Evolutionary conservation across 2,888 invertebrate genomes (phyloP), one percentile per base, ranked within the genome.

Genomic region (Cynaeus angustus): DNA sequence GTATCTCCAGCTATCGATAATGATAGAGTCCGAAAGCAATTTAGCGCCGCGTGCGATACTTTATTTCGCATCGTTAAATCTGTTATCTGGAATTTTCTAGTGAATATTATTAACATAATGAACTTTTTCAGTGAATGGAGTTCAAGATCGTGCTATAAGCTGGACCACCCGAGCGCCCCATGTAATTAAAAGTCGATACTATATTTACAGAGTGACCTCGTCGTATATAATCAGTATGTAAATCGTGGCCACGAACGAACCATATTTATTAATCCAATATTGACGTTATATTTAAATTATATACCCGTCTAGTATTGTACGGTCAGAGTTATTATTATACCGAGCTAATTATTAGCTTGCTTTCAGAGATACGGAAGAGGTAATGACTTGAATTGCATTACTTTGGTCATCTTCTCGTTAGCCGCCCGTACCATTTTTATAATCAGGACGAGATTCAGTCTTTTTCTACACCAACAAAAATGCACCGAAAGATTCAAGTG

Each of bases 211-310:
- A 72, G 71, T 71, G 72, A 75, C 68, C 74, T 66, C 72, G 59
- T 76, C 77, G 78, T 79, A 76, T 81, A 82, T 84, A 84, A 84
- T 84, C 83, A 83, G 83, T 83, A 84, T 84, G 84, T 84, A 84
- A 84, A 84, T 84, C 84, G 83, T 83, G 82, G 79, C 80, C 82
- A 82, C 82, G 82, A 82, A 75, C 75, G 78, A 72, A 79, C 82
- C 79, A 80, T 82, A 83, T 83, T 84, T 84, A 83, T 84, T 83
- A 83, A 81, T 81, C 80, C 82, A 81, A 82, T 81, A 81, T 81
- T 81, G 81, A 81, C 80, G 79, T 81, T 80, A 83, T 83, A 83
- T 83, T 79, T 78, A 79, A 79, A 79, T 79, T 79, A 79, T 83
- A 83, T 80, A 82, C 77, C 80, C 76, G 79, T 81, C 80, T 79